Evolutionary conservation across 1,140 invertebrate genomes (phyloP).

Genomic region (Saccostrea cuccullata): DNA sequence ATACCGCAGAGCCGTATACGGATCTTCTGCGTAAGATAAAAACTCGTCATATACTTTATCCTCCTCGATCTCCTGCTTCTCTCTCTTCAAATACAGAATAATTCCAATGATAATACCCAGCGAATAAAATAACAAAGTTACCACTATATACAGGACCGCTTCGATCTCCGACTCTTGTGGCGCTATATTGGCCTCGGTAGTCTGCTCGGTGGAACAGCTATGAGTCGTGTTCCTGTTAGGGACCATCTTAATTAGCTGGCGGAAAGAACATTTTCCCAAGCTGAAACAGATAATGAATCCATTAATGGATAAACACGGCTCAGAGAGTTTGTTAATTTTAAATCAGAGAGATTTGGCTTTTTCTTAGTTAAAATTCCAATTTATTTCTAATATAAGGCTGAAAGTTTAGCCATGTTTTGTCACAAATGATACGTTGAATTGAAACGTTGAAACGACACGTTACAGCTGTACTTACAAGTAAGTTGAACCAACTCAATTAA

Average conservation of each 20-base stretch:
- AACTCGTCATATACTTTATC: slow-evolving; percentile 69
- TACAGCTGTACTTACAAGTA: neutral
- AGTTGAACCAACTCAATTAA: neutral
- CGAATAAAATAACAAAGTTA: slow-evolving; percentile 74
- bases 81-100: slow-evolving; percentile 72
- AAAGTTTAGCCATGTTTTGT: no score
- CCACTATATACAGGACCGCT: slow-evolving; percentile 74
- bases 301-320: neutral
- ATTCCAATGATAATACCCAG: slow-evolving; percentile 74
- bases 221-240: neutral
- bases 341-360: neutral
- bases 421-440: no score
- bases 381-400: no score
- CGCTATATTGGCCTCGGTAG: neutral
- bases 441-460: no score
- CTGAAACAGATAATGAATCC: slow-evolving; percentile 29
- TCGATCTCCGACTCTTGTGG: slow-evolving; percentile 47
- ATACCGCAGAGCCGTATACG: slow-evolving; percentile 31
- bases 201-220: neutral
- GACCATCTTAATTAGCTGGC: slow-evolving; percentile 33
- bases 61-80: slow-evolving; percentile 72
- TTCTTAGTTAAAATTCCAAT: no score
- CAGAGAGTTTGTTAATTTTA: neutral
- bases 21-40: slow-evolving; percentile 40
- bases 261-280: slow-evolving; percentile 25